These are phyloP conservation scores for Elephas maximus DNA, from an alignment of 2,113 vertebrate genomes.

Conservation along the genomic window DNA sequence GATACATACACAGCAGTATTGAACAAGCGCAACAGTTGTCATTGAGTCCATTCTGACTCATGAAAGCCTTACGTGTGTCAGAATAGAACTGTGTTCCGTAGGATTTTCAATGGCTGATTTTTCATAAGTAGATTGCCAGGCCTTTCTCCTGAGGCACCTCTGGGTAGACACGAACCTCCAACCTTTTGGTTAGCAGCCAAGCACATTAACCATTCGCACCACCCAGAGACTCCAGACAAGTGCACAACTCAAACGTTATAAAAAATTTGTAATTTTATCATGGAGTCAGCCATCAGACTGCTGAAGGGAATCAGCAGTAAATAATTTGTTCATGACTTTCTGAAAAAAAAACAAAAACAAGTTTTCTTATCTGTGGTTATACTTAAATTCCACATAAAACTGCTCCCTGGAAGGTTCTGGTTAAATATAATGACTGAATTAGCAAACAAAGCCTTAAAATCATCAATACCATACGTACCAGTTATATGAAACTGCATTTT, in stretches of 20 bases:
- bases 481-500: background rate
- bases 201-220: background rate
- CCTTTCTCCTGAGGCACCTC: background rate
- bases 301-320: constrained; percentile 13
- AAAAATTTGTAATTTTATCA: background rate
- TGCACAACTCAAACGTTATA: background rate
- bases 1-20: background rate
- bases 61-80: background rate
- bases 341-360: background rate
- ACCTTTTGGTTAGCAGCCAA: background rate
- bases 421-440: constrained; percentile 40
- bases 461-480: background rate
- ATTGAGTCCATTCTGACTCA: background rate
- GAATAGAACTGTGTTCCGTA: background rate
- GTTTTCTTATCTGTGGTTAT: background rate
- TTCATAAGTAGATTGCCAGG: background rate
- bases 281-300: background rate
- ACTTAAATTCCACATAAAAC: constrained; percentile 38
- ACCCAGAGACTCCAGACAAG: background rate
- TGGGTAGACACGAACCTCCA: background rate
- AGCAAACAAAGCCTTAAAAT: constrained; percentile 29
- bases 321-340: background rate
- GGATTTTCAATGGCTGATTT: background rate
- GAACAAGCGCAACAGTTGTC: background rate
- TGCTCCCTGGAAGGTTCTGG: background rate